Evolutionary conservation across 2,888 invertebrate genomes (phyloP).

Genomic region (Pantelozetes paolii): DNA sequence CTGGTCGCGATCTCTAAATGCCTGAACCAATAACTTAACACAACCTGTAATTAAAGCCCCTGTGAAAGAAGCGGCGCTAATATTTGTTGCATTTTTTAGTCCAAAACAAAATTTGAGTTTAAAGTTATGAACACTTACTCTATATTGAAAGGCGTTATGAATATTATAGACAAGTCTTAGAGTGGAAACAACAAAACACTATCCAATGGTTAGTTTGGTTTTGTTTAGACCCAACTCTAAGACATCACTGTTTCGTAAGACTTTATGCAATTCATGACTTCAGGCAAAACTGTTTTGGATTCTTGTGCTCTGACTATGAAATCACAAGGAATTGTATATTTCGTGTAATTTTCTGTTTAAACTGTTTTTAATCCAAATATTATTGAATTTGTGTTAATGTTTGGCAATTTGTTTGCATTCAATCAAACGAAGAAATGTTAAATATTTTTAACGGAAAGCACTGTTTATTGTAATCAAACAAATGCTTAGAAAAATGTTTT

Average conservation of each 20-base stretch:
- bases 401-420: neutral
- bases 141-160: slow-evolving; percentile 18
- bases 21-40: slow-evolving; percentile 1
- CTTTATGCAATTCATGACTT: slow-evolving; percentile 11
- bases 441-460: neutral
- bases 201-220: no score
- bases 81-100: neutral
- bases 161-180: slow-evolving; percentile 18
- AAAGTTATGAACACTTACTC: neutral
- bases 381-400: neutral
- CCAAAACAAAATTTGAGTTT: slow-evolving; percentile 3
- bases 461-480: neutral
- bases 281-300: neutral
- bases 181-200: no score
- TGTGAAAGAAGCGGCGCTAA: slow-evolving; percentile 16
- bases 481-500: neutral
- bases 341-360: neutral
- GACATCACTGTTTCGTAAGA: slow-evolving; percentile 1
- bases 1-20: slow-evolving; percentile 15
- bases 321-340: neutral
- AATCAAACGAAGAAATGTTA: neutral
- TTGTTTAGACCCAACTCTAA: no score
- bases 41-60: slow-evolving; percentile 26
- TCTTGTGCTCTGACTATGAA: neutral
- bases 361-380: neutral